phyloP scores from a whole-genome alignment of 2,113 vertebrate genomes.

The Thunnus thynnus region DNA sequence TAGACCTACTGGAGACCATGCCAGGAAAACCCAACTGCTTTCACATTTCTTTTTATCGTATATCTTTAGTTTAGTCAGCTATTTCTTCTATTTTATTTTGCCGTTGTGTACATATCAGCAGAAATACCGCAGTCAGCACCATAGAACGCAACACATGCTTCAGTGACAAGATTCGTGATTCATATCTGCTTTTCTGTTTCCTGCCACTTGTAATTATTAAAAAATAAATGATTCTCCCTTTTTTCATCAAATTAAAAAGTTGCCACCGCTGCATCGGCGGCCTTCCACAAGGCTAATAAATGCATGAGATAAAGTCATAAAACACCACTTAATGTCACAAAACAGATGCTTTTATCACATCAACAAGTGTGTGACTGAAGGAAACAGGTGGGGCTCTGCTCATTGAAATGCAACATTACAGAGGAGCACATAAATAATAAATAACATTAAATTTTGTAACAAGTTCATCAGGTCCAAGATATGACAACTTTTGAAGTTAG shows the following conservation, averaged over 20 bases:
- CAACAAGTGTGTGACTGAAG: conserved; percentile 29
- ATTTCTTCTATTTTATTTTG: conserved; percentile 50
- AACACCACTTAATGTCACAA: conserved; percentile 45
- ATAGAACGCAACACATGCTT: conserved; percentile 9
- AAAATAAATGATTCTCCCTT: conserved; percentile 20
- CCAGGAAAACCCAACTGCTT: conserved; percentile 25
- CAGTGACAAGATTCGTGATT: conserved; percentile 28
- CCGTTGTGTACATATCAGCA: conserved; percentile 20
- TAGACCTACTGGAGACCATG: conserved; percentile 2
- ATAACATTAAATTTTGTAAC: conserved; percentile 1
- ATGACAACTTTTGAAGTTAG: conserved; percentile 17
- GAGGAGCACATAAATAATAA: neutral
- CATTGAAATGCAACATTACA: neutral
- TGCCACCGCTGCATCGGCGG: conserved; percentile 35
- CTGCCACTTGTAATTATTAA: conserved; percentile 54
- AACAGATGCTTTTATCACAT: conserved; percentile 58
- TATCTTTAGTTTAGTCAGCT: conserved; percentile 44
- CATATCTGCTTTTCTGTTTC: conserved; percentile 34
- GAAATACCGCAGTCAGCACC: conserved; percentile 39
- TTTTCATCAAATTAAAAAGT: conserved; percentile 8
- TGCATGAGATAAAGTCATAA: conserved; percentile 53
- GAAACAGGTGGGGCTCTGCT: conserved; percentile 37
- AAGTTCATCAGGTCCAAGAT: conserved; percentile 31
- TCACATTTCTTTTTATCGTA: conserved; percentile 40
- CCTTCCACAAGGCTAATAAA: conserved; percentile 28